A percentile compares a stretch with the other conserved stretches of the same genome.
Conservation (phyloP, 1,140 invertebrate genomes). For the Hylyphantes graminicola region DNA sequence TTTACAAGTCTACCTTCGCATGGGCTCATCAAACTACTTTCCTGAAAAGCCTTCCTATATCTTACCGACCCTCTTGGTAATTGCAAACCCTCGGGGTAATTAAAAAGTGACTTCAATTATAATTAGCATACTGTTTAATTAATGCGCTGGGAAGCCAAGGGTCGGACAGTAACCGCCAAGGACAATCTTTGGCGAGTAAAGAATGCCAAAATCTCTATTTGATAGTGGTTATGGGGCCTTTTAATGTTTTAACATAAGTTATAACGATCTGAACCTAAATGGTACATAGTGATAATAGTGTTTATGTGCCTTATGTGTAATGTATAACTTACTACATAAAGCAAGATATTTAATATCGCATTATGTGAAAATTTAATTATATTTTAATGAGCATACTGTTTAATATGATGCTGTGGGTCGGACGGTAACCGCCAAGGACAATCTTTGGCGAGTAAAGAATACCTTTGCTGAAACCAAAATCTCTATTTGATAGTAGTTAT, state of each 20-base stretch:
- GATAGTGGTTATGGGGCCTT: background rate
- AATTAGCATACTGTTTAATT: conserved; percentile 30
- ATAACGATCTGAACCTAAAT: background rate
- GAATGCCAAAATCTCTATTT: background rate
- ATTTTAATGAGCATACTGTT: conserved; percentile 24
- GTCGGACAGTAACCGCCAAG: conserved; percentile 5
- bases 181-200: background rate
- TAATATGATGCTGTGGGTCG: no score
- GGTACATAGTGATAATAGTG: no score
- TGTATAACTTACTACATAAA: no score
- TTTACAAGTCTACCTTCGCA: no score
- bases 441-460: background rate
- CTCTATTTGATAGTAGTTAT: background rate
- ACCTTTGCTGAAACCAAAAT: background rate
- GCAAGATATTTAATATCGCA: background rate
- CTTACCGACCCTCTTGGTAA: conserved; percentile 25
- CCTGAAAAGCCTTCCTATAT: background rate
- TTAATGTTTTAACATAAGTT: background rate
- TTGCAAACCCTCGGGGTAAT: conserved; percentile 24
- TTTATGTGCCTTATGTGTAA: no score
- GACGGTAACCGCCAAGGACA: conserved; percentile 1
- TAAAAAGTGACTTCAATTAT: conserved; percentile 33
- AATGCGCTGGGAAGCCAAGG: conserved; percentile 3
- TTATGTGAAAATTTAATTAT: conserved; percentile 7
- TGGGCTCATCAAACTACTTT: no score